Base-by-base conservation (phyloP, 2,888 invertebrate species). In the Portevinia maculata region DNA sequence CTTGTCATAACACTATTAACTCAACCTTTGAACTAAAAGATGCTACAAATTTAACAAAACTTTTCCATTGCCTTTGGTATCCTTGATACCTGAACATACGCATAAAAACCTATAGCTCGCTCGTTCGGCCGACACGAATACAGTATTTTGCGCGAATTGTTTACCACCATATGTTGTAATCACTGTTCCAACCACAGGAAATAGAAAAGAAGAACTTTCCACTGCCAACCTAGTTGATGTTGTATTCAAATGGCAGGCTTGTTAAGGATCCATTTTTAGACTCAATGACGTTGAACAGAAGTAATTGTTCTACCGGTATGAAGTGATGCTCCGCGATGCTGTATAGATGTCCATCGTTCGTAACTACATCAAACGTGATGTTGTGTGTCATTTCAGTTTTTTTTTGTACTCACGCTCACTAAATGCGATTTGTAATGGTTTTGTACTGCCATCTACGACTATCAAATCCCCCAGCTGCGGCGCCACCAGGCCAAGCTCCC, bases 251-350 rank as follows among this genome's bases (percentile, higher is more conserved):
- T 57, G 48, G 39, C 9, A 34, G 41, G 15, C 17, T 8, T 17
- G 48, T 17, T 53, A 53, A 55, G 73, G 34, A 71, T 64, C 44
- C 53, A 50, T 55, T 79, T 65, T 50, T 48, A 48, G 37, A 65
- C 44, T 60, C 64, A 70, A 75, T 70, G 75, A 53, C 39, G 75
- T 37, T 53, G 70, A 75, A 75, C 70, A 70, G 24, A 69, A 70
- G 59, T 59, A 74, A 74, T 74, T 62, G 55, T 30, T 62, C 34
- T 62, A 28, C 48, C 11, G 21, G 53, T 19, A 55, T 41, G 21
- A 62, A 62, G 62, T 79, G 64, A 65, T 13, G 46, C 44, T 52
- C n/a, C 4, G 41, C 64, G 57, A 55, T 64, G 52, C 24, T 57
- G 11, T 3, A n/a, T n/a, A n/a, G n/a, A n/a, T n/a, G n/a, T n/a